Percentiles rank a stretch among this genome's conserved stretches.
Evolutionary conservation across 2,797 vertebrate genomes (phyloP).

Genomic region (Liasis olivaceus): DNA sequence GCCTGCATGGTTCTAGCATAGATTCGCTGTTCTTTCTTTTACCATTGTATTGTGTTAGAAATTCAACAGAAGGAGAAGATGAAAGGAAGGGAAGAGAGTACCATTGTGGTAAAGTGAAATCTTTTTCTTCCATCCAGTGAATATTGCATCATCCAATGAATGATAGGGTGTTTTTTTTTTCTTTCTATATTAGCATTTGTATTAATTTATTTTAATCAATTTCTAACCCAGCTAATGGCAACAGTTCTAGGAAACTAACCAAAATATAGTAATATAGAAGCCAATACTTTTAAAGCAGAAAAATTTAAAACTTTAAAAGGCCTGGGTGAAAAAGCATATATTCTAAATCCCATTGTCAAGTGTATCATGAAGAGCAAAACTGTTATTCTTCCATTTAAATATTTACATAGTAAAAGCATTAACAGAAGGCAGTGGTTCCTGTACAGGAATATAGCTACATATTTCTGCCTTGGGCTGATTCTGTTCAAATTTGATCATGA

Average conservation of each 20-base stretch:
- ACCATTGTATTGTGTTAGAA: background rate
- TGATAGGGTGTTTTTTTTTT: background rate
- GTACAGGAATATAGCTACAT: background rate
- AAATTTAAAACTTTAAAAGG: background rate
- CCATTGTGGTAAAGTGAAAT: background rate
- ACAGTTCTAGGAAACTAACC: background rate
- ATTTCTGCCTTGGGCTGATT: background rate
- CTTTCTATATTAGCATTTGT: background rate
- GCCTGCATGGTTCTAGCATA: too few relatives aligned
- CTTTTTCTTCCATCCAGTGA: background rate
- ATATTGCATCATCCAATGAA: background rate
- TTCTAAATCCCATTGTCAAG: background rate
- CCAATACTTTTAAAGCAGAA: background rate
- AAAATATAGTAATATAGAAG: background rate
- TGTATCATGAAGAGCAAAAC: background rate
- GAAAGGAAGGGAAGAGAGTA: too few relatives aligned
- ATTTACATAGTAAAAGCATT: background rate
- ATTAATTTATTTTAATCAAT: background rate
- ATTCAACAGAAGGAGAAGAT: background rate
- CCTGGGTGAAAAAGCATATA: background rate
- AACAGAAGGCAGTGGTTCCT: background rate
- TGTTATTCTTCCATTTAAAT: background rate
- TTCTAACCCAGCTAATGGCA: background rate
- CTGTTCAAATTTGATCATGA: background rate
- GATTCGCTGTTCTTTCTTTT: background rate